Percentiles rank a stretch among this genome's conserved stretches.
These are phyloP conservation scores for Poecile atricapillus DNA, from an alignment of 2,113 vertebrate genomes.

Conservation along the genomic window DNA sequence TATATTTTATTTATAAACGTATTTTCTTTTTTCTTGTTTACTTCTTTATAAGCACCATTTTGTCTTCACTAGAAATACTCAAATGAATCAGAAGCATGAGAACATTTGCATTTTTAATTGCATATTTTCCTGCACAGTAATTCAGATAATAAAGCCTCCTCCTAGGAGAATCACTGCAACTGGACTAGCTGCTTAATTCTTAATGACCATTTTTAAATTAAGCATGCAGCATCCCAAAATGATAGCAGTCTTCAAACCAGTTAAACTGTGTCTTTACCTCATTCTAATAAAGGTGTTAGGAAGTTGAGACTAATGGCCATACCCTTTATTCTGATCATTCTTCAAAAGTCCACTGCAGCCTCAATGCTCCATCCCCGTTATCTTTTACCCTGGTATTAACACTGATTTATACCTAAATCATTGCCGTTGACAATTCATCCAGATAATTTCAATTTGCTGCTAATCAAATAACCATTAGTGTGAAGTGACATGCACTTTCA, in stretches of 20 bases:
- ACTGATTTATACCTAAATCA: neutral
- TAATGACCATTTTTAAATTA: conserved; percentile 9
- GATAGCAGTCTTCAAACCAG: neutral
- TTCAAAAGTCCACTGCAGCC: neutral
- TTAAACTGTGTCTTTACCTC: neutral
- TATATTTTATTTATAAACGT: neutral
- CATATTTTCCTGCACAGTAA: neutral
- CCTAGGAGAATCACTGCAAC: neutral
- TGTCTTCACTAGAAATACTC: neutral
- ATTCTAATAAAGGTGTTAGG: neutral
- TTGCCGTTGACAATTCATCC: neutral
- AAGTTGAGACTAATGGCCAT: neutral
- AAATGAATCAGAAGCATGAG: neutral
- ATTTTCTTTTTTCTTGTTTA: neutral
- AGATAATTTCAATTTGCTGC: conserved; percentile 43
- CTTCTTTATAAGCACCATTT: neutral
- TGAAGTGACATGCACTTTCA: neutral
- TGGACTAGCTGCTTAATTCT: conserved; percentile 8
- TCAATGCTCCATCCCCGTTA: neutral
- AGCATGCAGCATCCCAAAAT: neutral
- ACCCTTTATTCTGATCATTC: neutral
- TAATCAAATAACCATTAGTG: conserved; percentile 35
- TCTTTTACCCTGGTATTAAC: neutral
- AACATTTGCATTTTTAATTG: conserved; percentile 24
- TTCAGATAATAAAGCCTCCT: neutral